A percentile compares a stretch with the other conserved stretches of the same genome.
These are phyloP conservation scores for Tylochromis polylepis DNA, from an alignment of 2,113 vertebrate genomes.

Conservation along the genomic window DNA sequence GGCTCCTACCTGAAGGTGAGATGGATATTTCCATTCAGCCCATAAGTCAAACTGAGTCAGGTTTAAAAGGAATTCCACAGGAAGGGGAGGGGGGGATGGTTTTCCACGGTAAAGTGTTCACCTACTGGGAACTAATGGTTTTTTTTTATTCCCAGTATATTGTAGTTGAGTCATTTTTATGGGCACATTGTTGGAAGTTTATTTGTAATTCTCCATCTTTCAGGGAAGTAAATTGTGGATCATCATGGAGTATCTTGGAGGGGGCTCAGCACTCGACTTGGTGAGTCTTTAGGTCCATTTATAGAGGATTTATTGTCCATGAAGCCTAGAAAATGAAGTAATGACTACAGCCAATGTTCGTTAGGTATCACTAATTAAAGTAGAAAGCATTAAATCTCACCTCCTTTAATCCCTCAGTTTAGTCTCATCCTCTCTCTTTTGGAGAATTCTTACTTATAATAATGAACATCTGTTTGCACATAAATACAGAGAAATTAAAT, in stretches of 20 bases:
- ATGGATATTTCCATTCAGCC: not conserved
- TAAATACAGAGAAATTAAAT: not conserved
- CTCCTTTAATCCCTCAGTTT: too few relatives aligned
- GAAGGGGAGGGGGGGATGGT: too few relatives aligned
- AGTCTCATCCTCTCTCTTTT: not conserved
- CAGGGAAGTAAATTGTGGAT: slow-evolving; percentile 71
- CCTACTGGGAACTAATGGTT: not conserved
- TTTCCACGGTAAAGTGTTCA: fast-evolving
- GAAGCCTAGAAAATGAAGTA: not conserved
- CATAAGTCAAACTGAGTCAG: not conserved
- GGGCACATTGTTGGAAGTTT: not conserved
- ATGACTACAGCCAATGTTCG: not conserved
- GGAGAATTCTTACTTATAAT: not conserved
- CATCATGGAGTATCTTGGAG: slow-evolving; percentile 71
- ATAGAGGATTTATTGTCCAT: not conserved
- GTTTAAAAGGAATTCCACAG: not conserved
- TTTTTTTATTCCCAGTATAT: not conserved
- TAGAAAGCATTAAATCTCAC: not conserved
- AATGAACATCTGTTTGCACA: not conserved
- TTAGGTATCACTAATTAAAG: not conserved
- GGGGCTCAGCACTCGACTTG: slow-evolving; percentile 67
- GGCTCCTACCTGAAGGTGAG: slow-evolving; percentile 91
- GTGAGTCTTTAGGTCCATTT: slow-evolving; percentile 28
- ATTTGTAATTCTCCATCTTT: not conserved
- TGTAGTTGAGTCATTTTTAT: not conserved